Conservation (phyloP, 2,888 invertebrate species). For the Spisula solida region DNA sequence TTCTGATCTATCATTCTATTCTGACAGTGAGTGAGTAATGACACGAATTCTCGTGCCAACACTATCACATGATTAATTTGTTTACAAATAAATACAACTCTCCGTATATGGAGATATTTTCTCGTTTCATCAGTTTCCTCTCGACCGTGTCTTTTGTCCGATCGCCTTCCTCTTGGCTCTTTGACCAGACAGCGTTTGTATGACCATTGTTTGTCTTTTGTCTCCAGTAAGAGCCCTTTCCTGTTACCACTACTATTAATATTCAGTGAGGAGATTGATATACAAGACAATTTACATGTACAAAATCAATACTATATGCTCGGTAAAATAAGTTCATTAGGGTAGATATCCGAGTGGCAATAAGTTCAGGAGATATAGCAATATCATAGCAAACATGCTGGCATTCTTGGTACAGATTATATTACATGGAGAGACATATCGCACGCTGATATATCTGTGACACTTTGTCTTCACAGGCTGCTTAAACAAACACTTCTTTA, state of each 20-base stretch:
- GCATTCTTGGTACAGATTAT: neutral
- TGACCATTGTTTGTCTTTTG: constrained; percentile 37
- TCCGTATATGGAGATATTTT: neutral
- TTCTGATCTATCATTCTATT: constrained; percentile 2
- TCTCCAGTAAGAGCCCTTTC: constrained; percentile 37
- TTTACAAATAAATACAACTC: neutral
- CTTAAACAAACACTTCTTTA: constrained; percentile 5
- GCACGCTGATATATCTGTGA: neutral
- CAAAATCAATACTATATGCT: constrained; percentile 6
- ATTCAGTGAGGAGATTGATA: neutral
- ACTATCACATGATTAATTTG: constrained; percentile 24
- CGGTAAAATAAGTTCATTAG: neutral
- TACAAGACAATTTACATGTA: constrained; percentile 20
- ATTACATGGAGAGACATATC: neutral
- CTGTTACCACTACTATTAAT: constrained; percentile 17
- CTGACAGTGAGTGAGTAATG: constrained; percentile 10
- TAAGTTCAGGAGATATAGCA: neutral
- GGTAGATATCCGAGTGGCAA: neutral
- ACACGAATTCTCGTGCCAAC: constrained; percentile 9
- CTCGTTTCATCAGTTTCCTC: neutral
- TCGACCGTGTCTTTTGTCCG: constrained; percentile 8
- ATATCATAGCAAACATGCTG: neutral
- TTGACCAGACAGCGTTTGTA: constrained; percentile 27
- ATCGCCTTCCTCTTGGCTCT: constrained; percentile 20
- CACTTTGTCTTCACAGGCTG: neutral